Percentiles rank a stretch among this genome's conserved stretches.
Conservation (phyloP, 2,888 invertebrate genomes). For the Nephrotoma appendiculata region DNA sequence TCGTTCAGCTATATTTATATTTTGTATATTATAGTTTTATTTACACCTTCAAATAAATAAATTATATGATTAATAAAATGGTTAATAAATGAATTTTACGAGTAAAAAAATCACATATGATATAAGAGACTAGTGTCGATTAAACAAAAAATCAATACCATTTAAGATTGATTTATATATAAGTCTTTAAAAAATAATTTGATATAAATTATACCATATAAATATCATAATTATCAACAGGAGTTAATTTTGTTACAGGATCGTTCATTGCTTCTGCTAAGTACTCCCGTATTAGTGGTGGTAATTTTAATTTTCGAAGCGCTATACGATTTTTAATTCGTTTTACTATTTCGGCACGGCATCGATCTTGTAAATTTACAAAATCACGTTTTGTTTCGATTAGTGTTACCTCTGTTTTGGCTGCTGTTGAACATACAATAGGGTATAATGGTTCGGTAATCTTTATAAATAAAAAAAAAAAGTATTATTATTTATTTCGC, state of each 20-base stretch:
- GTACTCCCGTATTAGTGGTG: conserved; percentile 40
- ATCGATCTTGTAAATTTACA: conserved; percentile 51
- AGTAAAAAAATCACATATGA: not conserved
- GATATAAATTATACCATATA: conserved; percentile 3
- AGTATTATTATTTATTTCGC: not conserved
- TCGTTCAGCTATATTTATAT: not conserved
- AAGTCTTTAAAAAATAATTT: not conserved
- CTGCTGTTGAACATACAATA: conserved; percentile 55
- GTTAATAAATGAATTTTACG: not conserved
- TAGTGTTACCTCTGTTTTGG: conserved; percentile 58
- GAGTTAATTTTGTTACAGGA: conserved; percentile 22
- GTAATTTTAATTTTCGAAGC: conserved; percentile 41
- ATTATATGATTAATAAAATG: not conserved
- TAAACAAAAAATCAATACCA: not conserved
- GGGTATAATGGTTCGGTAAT: conserved; percentile 49
- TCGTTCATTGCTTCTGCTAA: conserved; percentile 39
- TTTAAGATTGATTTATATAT: not conserved
- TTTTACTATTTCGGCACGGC: conserved; percentile 45
- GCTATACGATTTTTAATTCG: conserved; percentile 35
- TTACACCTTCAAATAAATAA: not conserved
- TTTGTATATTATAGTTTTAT: not conserved
- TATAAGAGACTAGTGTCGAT: not conserved
- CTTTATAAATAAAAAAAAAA: conserved; percentile 12
- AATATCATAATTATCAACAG: conserved; percentile 31
- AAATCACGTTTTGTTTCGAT: conserved; percentile 44